These are phyloP conservation scores for Catharus minimus DNA, from an alignment of 2,113 vertebrate genomes.

Conservation along the genomic window DNA sequence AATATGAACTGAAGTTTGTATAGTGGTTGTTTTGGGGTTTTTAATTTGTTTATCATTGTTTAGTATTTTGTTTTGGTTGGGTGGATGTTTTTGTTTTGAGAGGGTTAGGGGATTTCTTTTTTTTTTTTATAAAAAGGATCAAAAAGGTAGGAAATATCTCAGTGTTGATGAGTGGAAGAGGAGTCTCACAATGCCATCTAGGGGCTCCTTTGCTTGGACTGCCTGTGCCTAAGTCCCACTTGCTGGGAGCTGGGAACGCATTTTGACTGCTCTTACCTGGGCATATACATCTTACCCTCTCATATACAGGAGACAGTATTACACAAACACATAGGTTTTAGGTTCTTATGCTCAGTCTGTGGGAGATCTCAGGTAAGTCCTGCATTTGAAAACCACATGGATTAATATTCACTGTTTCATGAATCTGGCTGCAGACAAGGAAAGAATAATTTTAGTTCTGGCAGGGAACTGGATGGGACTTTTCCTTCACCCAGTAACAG, in stretches of 20 bases:
- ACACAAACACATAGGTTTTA: background rate
- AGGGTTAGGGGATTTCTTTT: background rate
- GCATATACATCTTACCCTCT: background rate
- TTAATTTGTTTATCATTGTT: background rate
- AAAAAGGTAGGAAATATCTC: background rate
- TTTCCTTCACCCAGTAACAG: background rate
- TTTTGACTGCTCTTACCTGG: background rate
- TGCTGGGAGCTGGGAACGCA: background rate
- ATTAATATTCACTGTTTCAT: background rate
- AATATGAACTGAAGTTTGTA: background rate
- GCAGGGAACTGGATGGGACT: background rate
- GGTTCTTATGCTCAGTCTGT: accelerated
- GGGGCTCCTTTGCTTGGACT: background rate
- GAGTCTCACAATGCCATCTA: constrained; percentile 6
- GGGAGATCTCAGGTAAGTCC: background rate
- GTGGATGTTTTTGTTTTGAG: background rate
- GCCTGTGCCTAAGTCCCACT: accelerated
- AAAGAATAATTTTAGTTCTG: background rate
- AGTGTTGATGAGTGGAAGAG: background rate
- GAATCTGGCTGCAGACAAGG: background rate
- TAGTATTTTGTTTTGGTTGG: background rate
- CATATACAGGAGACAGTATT: background rate
- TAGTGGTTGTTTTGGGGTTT: background rate
- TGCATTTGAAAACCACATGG: background rate
- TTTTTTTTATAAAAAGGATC: background rate